A percentile compares a stretch with the other conserved stretches of the same genome.
These are phyloP conservation scores for Centropyge bicolor DNA, from an alignment of 2,797 vertebrate genomes.

Conservation along the genomic window DNA sequence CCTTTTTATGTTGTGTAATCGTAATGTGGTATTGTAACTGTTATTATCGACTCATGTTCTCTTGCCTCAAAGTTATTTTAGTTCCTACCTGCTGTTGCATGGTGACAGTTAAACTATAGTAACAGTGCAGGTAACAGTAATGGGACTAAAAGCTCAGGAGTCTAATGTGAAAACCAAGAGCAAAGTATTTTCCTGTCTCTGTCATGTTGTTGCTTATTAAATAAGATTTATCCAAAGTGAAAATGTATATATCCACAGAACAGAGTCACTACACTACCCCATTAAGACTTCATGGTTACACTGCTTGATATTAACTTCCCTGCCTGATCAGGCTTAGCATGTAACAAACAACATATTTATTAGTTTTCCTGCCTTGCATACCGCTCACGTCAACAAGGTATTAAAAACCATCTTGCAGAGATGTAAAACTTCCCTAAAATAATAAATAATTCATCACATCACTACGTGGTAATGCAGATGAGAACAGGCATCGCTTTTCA, in stretches of 20 bases:
- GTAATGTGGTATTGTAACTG: too few relatives aligned
- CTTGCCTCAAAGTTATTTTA: not conserved
- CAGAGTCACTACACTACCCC: not conserved
- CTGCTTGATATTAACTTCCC: too few relatives aligned
- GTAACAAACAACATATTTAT: not conserved
- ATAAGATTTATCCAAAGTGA: not conserved
- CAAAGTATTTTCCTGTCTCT: not conserved
- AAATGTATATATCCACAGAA: not conserved
- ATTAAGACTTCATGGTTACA: too few relatives aligned
- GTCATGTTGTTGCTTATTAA: not conserved
- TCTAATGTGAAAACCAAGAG: not conserved
- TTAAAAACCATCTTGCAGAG: conserved; percentile 9
- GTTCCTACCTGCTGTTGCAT: not conserved
- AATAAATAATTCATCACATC: conserved; percentile 49
- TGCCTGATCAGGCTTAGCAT: not conserved
- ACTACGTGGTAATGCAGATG: conserved; percentile 29
- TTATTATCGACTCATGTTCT: not conserved
- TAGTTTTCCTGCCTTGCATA: not conserved
- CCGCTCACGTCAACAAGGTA: not conserved
- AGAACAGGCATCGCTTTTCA: conserved; percentile 17
- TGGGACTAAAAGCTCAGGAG: not conserved
- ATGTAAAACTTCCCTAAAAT: conserved; percentile 20
- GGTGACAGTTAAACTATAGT: not conserved
- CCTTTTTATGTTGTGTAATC: too few relatives aligned
- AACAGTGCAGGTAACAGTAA: not conserved